Percentiles rank a stretch among this genome's conserved stretches.
Evolutionary conservation across 2,888 invertebrate genomes (phyloP).

Genomic region (Deilephila porcellus): DNA sequence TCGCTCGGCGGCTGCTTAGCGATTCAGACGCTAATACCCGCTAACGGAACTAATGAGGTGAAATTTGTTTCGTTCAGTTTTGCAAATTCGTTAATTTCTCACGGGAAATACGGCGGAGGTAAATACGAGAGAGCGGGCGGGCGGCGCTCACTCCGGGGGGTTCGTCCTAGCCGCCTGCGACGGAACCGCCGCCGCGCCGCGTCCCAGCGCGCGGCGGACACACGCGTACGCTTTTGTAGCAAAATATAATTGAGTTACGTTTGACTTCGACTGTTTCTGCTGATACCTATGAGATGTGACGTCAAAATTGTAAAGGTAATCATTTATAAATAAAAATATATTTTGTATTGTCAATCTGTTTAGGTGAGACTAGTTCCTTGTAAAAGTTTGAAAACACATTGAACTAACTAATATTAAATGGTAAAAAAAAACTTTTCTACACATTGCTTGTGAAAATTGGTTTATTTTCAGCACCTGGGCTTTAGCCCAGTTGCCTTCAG

Average conservation of each 20-base stretch:
- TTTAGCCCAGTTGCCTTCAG: too few relatives aligned
- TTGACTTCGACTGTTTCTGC: too few relatives aligned
- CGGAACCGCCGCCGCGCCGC: background rate
- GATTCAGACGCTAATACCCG: conserved; percentile 30
- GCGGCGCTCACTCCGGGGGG: conserved; percentile 2
- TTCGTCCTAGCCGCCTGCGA: background rate
- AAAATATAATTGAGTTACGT: background rate
- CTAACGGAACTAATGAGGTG: conserved; percentile 35
- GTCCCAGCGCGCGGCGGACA: background rate
- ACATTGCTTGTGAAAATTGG: too few relatives aligned
- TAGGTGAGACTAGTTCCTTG: too few relatives aligned
- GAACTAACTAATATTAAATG: too few relatives aligned
- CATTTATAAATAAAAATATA: too few relatives aligned
- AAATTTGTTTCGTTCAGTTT: conserved; percentile 36
- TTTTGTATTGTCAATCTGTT: too few relatives aligned
- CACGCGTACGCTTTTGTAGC: background rate
- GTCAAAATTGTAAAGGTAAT: too few relatives aligned
- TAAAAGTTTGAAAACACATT: too few relatives aligned
- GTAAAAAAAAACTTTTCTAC: too few relatives aligned
- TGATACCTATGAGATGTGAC: too few relatives aligned
- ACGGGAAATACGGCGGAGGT: conserved; percentile 43
- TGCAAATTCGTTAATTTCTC: conserved; percentile 46
- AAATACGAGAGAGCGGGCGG: conserved; percentile 32
- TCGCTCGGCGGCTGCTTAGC: background rate
- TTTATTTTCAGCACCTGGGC: too few relatives aligned